Conservation (phyloP, 2,888 invertebrate genomes). For the Anticlea derivata region DNA sequence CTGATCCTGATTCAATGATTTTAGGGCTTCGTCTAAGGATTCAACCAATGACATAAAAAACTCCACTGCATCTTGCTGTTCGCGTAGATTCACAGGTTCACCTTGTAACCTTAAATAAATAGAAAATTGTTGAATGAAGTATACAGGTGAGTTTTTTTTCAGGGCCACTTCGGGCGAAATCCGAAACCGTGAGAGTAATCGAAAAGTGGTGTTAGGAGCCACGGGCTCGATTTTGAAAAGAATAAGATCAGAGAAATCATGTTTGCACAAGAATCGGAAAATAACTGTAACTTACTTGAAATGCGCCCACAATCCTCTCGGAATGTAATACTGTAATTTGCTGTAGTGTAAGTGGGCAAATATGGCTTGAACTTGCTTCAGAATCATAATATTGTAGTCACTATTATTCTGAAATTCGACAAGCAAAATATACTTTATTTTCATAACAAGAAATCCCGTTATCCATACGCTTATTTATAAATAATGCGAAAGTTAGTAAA, state of each 20-base stretch:
- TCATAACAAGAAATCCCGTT: too few species aligned
- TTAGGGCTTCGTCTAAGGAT: conserved; percentile 97
- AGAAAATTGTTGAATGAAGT: neutral
- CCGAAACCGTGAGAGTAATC: too few species aligned
- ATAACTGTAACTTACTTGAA: conserved; percentile 89
- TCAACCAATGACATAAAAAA: conserved; percentile 99
- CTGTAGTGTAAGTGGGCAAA: conserved; percentile 98
- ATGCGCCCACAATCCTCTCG: conserved; percentile 98
- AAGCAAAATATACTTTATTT: neutral
- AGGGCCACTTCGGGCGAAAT: too few species aligned
- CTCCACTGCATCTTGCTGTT: conserved; percentile 99
- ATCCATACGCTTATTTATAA: too few species aligned
- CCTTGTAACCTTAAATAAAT: conserved; percentile 86
- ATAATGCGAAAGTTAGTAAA: too few species aligned
- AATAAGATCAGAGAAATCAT: too few species aligned
- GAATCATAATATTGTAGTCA: conserved; percentile 95
- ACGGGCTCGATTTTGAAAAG: too few species aligned
- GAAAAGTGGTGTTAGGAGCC: too few species aligned
- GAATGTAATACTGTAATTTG: conserved; percentile 98
- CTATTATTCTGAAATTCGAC: conserved; percentile 64
- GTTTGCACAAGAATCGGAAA: neutral
- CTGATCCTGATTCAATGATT: conserved; percentile 95
- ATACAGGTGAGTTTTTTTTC: too few species aligned
- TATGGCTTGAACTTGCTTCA: conserved; percentile 98
- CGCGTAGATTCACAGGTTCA: conserved; percentile 97